Evolutionary conservation across 1,140 invertebrate genomes (phyloP).

Genomic region (Steinernema feltiae): DNA sequence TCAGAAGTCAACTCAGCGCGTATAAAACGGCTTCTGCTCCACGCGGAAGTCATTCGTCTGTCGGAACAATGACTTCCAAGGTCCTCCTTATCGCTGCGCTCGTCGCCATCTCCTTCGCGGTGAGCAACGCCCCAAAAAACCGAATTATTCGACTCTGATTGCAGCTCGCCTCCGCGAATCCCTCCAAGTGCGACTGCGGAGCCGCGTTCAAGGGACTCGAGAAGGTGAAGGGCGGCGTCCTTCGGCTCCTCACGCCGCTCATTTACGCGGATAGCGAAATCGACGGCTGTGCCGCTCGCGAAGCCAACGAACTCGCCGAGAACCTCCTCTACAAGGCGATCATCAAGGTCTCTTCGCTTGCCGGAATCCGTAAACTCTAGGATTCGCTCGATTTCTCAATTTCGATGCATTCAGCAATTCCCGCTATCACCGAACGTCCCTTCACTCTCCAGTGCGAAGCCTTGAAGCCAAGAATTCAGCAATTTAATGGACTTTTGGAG

Average conservation of each 20-base stretch:
- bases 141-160: neutral
- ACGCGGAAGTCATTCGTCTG: too few relatives aligned
- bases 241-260: neutral
- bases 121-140: too few relatives aligned
- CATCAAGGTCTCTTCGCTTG: neutral
- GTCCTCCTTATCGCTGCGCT: too few relatives aligned
- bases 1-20: too few relatives aligned
- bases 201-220: neutral
- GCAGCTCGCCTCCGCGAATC: neutral
- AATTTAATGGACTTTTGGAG: neutral
- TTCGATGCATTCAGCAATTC: too few relatives aligned
- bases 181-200: neutral
- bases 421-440: neutral
- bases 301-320: neutral
- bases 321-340: neutral
- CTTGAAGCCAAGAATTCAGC: neutral
- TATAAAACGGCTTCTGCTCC: too few relatives aligned
- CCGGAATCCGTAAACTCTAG: neutral
- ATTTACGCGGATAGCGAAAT: neutral
- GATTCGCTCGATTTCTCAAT: too few relatives aligned
- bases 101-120: too few relatives aligned
- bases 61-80: too few relatives aligned
- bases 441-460: neutral
- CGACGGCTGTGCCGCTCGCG: neutral
- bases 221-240: neutral